Percentiles rank a stretch among this genome's conserved stretches.
Conservation (phyloP, 92 coral and sea anemone genomes). For the Bergia sp. region DNA sequence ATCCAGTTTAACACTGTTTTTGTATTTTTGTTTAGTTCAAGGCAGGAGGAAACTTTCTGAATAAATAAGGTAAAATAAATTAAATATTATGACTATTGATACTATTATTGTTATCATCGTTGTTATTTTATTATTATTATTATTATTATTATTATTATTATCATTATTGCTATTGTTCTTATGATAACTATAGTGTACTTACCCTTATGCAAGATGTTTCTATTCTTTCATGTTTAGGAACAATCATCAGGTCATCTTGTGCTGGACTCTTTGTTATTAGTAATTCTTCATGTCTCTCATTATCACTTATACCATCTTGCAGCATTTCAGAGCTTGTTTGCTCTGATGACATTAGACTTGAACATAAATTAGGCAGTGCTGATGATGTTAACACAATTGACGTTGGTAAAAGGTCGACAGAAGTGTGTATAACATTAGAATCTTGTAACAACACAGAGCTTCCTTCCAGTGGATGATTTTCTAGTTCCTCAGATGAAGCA, state of each 20-base stretch:
- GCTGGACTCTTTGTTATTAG: conserved; percentile 58
- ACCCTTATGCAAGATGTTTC: conserved; percentile 80
- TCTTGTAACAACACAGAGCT: conserved; percentile 69
- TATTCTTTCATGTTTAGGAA: conserved; percentile 69
- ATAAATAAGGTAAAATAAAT: too few species aligned
- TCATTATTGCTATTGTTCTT: background rate
- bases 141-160: too few species aligned
- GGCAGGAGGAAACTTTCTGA: too few species aligned
- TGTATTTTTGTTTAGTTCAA: too few species aligned
- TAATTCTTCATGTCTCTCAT: conserved; percentile 52
- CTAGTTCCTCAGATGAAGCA: conserved; percentile 68
- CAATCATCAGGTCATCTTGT: conserved; percentile 66
- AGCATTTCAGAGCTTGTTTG: conserved; percentile 25
- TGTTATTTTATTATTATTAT: too few species aligned
- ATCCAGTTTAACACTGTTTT: too few species aligned
- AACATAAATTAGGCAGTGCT: conserved; percentile 68
- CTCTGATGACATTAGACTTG: conserved; percentile 43
- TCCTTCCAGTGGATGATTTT: conserved; percentile 68
- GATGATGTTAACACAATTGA: conserved; percentile 82
- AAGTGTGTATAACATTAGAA: conserved; percentile 67
- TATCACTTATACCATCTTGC: conserved; percentile 45
- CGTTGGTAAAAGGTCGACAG: conserved; percentile 70
- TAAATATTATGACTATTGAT: too few species aligned
- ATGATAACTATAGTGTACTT: conserved; percentile 30
- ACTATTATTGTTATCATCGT: too few species aligned